These are phyloP conservation scores for Chouioia cunea DNA, from an alignment of 2,888 invertebrate species.

Conservation along the genomic window DNA sequence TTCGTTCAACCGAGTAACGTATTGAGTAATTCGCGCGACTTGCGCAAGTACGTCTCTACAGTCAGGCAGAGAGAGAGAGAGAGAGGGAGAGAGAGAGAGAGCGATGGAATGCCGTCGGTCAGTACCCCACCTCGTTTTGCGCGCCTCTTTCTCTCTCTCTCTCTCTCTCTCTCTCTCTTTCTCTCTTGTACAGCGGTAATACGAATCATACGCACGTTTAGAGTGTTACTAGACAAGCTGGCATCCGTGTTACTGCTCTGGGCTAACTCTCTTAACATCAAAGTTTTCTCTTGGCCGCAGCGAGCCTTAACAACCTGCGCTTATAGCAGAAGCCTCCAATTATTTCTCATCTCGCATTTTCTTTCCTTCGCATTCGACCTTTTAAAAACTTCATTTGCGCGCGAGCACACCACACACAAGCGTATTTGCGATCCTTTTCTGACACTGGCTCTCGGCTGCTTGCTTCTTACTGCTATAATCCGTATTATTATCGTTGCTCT, in stretches of 20 bases:
- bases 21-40: too few species aligned
- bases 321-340: not conserved
- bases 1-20: too few species aligned
- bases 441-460: not conserved
- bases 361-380: not conserved
- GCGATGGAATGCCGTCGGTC: conserved; percentile 41
- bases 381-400: too few species aligned
- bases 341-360: conserved; percentile 1
- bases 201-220: not conserved
- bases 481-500: too few species aligned
- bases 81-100: conserved; percentile 9
- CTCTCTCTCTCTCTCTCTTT: not conserved
- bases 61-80: too few species aligned
- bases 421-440: not conserved
- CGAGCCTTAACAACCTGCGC: not conserved
- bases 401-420: conserved; percentile 12
- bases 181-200: not conserved
- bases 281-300: conserved; percentile 1
- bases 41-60: not conserved
- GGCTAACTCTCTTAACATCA: not conserved
- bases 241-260: conserved; percentile 17
- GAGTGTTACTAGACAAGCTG: not conserved
- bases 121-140: conserved; percentile 46
- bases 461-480: conserved; percentile 1
- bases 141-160: conserved; percentile 33